A percentile compares a stretch with the other conserved stretches of the same genome.
phyloP scores from a whole-genome alignment of 2,888 invertebrate genomes.

The Diarsia mendica region DNA sequence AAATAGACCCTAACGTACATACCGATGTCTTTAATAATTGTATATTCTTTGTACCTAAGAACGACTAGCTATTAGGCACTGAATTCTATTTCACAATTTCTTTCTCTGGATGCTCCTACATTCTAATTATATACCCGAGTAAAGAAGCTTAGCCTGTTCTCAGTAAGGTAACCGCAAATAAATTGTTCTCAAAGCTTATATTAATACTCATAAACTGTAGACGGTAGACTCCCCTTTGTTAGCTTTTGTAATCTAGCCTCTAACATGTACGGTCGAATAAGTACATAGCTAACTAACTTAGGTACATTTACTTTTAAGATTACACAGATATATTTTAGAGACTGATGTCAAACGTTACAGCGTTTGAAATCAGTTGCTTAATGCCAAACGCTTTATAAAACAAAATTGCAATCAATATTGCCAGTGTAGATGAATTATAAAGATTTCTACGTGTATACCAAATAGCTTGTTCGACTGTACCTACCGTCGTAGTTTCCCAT shows the following conservation, averaged over 20 bases:
- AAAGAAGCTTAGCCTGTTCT: background rate
- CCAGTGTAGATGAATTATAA: too few species aligned
- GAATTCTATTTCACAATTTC: background rate
- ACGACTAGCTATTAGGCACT: background rate
- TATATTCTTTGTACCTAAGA: background rate
- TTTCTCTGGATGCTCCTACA: background rate
- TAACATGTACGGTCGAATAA: background rate
- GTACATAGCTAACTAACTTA: too few species aligned
- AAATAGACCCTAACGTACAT: too few species aligned
- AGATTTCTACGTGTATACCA: too few species aligned
- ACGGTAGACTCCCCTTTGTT: slow-evolving; percentile 33
- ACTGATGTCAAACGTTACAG: too few species aligned
- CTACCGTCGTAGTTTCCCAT: background rate
- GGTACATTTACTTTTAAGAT: too few species aligned
- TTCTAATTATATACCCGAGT: background rate
- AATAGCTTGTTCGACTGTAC: too few species aligned
- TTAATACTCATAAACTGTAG: slow-evolving; percentile 47
- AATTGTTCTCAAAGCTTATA: slow-evolving; percentile 36
- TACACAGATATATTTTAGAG: too few species aligned
- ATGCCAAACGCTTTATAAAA: too few species aligned
- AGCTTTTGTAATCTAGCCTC: slow-evolving; percentile 34
- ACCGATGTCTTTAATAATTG: background rate
- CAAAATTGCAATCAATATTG: too few species aligned
- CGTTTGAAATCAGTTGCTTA: too few species aligned
- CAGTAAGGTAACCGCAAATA: slow-evolving; percentile 43